These are phyloP conservation scores for Triplophysa bombifrons DNA, from an alignment of 2,797 vertebrate genomes.

Conservation along the genomic window DNA sequence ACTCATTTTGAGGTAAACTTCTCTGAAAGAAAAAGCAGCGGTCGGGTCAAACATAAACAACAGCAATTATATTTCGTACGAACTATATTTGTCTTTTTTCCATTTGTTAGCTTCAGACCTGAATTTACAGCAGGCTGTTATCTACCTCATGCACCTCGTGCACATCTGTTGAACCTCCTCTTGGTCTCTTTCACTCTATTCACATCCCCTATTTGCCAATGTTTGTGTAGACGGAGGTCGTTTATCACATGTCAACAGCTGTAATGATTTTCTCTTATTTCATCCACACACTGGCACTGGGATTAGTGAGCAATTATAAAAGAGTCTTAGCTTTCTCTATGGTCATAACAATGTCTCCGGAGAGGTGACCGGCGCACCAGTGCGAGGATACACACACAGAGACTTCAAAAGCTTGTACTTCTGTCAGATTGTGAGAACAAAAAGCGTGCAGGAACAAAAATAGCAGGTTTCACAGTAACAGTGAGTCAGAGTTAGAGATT, in stretches of 20 bases:
- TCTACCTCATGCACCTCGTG: neutral
- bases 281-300: constrained; percentile 45
- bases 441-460: constrained; percentile 56
- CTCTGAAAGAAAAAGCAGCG: neutral
- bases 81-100: neutral
- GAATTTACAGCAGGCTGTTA: neutral
- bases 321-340: constrained; percentile 55
- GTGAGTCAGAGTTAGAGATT: constrained; percentile 58
- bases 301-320: constrained; percentile 59
- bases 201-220: neutral
- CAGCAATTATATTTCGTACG: neutral
- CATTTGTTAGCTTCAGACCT: neutral
- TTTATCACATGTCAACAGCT: constrained; percentile 54
- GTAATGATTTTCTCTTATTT: constrained; percentile 58
- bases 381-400: constrained; percentile 13
- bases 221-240: constrained; percentile 57
- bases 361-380: constrained; percentile 8
- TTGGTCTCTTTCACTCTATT: neutral
- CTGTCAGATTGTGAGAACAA: constrained; percentile 45
- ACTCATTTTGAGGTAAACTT: too few species aligned
- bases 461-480: constrained; percentile 57
- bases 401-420: constrained; percentile 64
- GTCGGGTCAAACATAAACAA: neutral
- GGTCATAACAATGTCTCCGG: constrained; percentile 60
- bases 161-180: constrained; percentile 1